These are phyloP conservation scores for Hypomesus transpacificus DNA, from an alignment of 2,113 vertebrate genomes.

Conservation along the genomic window DNA sequence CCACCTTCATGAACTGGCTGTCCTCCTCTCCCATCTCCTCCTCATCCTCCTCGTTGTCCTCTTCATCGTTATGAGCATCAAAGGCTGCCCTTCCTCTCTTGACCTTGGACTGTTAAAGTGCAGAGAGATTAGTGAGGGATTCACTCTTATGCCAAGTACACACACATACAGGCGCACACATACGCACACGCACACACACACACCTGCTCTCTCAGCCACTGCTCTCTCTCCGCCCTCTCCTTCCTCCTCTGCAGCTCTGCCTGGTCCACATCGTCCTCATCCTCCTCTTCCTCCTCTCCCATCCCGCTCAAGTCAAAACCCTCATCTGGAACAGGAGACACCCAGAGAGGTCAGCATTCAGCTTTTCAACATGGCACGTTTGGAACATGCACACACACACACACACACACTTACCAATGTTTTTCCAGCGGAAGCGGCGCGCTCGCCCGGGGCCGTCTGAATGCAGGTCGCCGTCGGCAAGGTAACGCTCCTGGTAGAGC, in stretches of 20 bases:
- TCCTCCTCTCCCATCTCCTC: slow-evolving; percentile 81
- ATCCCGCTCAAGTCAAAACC: slow-evolving; percentile 66
- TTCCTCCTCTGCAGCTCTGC: slow-evolving; percentile 84
- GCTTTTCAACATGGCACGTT: not conserved
- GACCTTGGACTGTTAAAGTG: slow-evolving; percentile 74
- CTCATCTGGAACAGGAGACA: slow-evolving; percentile 50
- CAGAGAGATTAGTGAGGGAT: not conserved
- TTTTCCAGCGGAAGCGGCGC: slow-evolving; percentile 93
- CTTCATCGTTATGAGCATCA: slow-evolving; percentile 39
- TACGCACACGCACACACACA: slow-evolving; percentile 17
- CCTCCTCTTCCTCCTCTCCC: slow-evolving; percentile 74
- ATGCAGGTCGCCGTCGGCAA: slow-evolving; percentile 91
- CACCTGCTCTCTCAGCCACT: slow-evolving; percentile 94
- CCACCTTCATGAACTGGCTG: slow-evolving; percentile 92
- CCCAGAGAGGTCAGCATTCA: not conserved
- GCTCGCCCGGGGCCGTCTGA: slow-evolving; percentile 88
- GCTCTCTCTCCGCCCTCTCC: slow-evolving; percentile 87
- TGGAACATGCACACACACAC: slow-evolving; percentile 7
- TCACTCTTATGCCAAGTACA: not conserved
- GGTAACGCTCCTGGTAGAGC: slow-evolving; percentile 90
- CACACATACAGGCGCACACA: slow-evolving; percentile 31
- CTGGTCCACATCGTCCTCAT: slow-evolving; percentile 80
- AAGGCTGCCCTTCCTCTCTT: slow-evolving; percentile 45
- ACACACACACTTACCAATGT: slow-evolving; percentile 75
- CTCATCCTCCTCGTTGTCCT: slow-evolving; percentile 67